phyloP scores from a whole-genome alignment of 2,888 invertebrate genomes.

The Vanessa cardui region DNA sequence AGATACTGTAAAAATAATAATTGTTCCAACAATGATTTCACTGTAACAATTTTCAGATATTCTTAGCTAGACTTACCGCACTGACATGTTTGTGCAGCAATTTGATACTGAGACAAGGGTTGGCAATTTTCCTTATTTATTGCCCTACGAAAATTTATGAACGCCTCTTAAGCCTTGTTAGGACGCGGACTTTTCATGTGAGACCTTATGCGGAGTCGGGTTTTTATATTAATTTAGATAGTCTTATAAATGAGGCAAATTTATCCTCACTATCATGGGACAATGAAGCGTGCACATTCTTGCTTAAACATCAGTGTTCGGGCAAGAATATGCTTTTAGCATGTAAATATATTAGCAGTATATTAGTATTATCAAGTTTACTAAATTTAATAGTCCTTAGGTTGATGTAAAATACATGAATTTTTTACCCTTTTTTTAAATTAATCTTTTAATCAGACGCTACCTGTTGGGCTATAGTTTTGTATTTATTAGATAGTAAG shows the following conservation, averaged over 20 bases:
- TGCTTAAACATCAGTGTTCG: not conserved
- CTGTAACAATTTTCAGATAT: slow-evolving; percentile 35
- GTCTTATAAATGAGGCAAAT: slow-evolving; percentile 15
- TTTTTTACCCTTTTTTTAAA: too few species aligned
- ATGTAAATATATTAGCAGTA: too few species aligned
- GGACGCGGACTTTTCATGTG: slow-evolving; percentile 36
- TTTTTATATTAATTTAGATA: slow-evolving; percentile 39
- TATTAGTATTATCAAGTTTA: too few species aligned
- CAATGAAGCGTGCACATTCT: not conserved
- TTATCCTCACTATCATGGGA: not conserved
- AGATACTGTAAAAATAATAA: not conserved
- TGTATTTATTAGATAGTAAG: too few species aligned
- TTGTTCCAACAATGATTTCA: slow-evolving; percentile 9
- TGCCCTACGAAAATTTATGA: slow-evolving; percentile 64
- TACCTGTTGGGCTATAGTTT: too few species aligned
- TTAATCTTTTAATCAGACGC: too few species aligned
- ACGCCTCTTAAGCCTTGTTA: slow-evolving; percentile 53
- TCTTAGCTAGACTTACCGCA: slow-evolving; percentile 33
- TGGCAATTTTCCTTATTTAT: slow-evolving; percentile 77
- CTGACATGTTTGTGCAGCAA: slow-evolving; percentile 58
- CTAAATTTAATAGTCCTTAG: too few species aligned
- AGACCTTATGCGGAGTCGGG: slow-evolving; percentile 37
- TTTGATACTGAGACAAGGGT: slow-evolving; percentile 73
- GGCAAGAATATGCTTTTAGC: not conserved
- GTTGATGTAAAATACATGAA: too few species aligned